Evolutionary conservation across 1,140 invertebrate species (phyloP).

Genomic region (Macrostomum lignano): DNA sequence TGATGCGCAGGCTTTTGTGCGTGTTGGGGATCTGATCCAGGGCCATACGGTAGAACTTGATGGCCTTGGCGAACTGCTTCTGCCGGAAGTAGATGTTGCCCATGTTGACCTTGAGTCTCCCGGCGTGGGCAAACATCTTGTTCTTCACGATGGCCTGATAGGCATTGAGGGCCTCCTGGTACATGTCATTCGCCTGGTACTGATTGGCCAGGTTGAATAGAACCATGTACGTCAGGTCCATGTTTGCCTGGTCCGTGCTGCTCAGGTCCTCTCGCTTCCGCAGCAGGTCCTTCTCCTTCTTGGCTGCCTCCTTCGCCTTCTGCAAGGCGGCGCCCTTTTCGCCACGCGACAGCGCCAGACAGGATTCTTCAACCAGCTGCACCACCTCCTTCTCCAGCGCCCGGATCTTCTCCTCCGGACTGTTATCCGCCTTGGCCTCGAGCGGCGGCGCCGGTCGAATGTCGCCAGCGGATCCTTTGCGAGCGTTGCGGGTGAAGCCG

Average conservation of each 20-base stretch:
- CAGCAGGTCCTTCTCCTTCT: slow-evolving; percentile 56
- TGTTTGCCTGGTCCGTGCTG: slow-evolving; percentile 53
- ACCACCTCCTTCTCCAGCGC: slow-evolving; percentile 6
- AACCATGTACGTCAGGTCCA: slow-evolving; percentile 75
- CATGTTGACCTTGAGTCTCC: slow-evolving; percentile 80
- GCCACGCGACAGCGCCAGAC: slow-evolving; percentile 34
- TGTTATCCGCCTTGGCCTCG: not conserved
- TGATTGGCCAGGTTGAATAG: slow-evolving; percentile 71
- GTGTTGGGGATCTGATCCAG: slow-evolving; percentile 68
- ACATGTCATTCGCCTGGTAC: slow-evolving; percentile 70
- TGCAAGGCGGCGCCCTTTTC: slow-evolving; percentile 43
- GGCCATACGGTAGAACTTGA: slow-evolving; percentile 90
- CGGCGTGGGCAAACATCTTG: slow-evolving; percentile 29
- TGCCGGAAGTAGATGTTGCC: slow-evolving; percentile 86
- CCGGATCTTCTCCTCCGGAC: not conserved
- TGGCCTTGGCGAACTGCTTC: slow-evolving; percentile 67
- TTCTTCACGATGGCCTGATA: slow-evolving; percentile 43
- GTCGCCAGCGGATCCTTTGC: slow-evolving; percentile 13
- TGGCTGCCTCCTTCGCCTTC: slow-evolving; percentile 76
- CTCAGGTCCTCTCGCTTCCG: slow-evolving; percentile 60
- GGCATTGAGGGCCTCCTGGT: slow-evolving; percentile 69
- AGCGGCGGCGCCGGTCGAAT: not conserved
- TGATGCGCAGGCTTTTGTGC: slow-evolving; percentile 60
- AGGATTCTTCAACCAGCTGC: slow-evolving; percentile 48
- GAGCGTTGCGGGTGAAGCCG: slow-evolving; percentile 49